These are phyloP conservation scores for Cyprinodon tularosa DNA, from an alignment of 2,113 vertebrate genomes.

Conservation along the genomic window DNA sequence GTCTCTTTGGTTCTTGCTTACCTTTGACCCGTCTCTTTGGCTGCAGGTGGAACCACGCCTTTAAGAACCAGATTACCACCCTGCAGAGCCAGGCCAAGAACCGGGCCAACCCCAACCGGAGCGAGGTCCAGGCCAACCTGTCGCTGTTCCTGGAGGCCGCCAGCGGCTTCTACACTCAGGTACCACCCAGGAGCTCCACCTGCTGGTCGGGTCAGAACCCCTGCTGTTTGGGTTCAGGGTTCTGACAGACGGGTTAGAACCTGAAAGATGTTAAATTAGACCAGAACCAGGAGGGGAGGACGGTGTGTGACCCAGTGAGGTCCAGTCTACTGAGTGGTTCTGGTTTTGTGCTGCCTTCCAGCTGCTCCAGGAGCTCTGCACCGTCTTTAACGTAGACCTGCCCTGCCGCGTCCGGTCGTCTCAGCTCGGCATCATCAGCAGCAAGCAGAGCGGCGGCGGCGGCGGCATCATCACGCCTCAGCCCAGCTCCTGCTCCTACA, in stretches of 20 bases:
- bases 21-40: background rate
- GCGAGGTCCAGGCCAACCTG: slow-evolving; percentile 97
- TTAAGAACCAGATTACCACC: slow-evolving; percentile 99
- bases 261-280: too few species aligned
- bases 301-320: background rate
- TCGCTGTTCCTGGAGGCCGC: slow-evolving; percentile 98
- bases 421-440: slow-evolving; percentile 98
- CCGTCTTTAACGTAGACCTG: slow-evolving; percentile 98
- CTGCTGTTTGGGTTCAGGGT: too few species aligned
- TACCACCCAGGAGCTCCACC: slow-evolving; percentile 34
- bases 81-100: slow-evolving; percentile 99
- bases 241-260: too few species aligned
- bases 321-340: background rate
- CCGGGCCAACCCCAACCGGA: slow-evolving; percentile 96
- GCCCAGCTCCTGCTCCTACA: slow-evolving; percentile 98
- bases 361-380: slow-evolving; percentile 97
- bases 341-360: slow-evolving; percentile 45
- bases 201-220: too few species aligned
- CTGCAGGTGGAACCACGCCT: slow-evolving; percentile 97
- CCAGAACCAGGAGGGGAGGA: too few species aligned
- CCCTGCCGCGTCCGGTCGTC: slow-evolving; percentile 97
- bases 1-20: too few species aligned
- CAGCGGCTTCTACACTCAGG: slow-evolving; percentile 99
- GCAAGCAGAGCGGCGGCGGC: slow-evolving; percentile 89
- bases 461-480: slow-evolving; percentile 93